Conservation (phyloP, 1,140 invertebrate species). For the Magallana ariakensis region DNA sequence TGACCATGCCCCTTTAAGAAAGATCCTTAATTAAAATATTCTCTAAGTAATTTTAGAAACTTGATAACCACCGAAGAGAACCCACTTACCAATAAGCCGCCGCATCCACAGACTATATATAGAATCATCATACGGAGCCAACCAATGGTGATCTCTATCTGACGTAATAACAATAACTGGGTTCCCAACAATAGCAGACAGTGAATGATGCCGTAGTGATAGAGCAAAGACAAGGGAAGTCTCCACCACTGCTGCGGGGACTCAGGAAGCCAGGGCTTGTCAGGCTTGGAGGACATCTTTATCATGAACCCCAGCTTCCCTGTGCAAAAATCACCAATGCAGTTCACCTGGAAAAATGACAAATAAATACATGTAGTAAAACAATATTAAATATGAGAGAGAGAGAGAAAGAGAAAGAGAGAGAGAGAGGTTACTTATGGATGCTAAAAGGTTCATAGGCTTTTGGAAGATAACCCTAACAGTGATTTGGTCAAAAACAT, state of each 20-base stretch:
- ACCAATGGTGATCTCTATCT: constrained; percentile 71
- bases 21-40: no score
- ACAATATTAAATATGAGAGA: no score
- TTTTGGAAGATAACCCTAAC: no score
- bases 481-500: no score
- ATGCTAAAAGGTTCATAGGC: no score
- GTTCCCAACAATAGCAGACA: constrained; percentile 54
- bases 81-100: constrained; percentile 67
- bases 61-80: no score
- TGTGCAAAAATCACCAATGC: constrained; percentile 65
- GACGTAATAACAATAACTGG: constrained; percentile 56
- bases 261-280: constrained; percentile 65
- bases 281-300: background rate
- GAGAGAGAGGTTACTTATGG: no score
- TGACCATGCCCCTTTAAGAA: no score
- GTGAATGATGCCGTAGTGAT: constrained; percentile 72
- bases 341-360: constrained; percentile 66
- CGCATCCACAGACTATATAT: constrained; percentile 63
- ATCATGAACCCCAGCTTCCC: constrained; percentile 44
- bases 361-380: background rate
- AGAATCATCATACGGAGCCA: constrained; percentile 71
- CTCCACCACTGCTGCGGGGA: constrained; percentile 71
- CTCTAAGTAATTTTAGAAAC: no score
- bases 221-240: constrained; percentile 64
- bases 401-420: no score